A percentile compares a stretch with the other conserved stretches of the same genome.
Evolutionary conservation across 2,797 vertebrate genomes (phyloP).

Genomic region (Tolypeutes matacus): DNA sequence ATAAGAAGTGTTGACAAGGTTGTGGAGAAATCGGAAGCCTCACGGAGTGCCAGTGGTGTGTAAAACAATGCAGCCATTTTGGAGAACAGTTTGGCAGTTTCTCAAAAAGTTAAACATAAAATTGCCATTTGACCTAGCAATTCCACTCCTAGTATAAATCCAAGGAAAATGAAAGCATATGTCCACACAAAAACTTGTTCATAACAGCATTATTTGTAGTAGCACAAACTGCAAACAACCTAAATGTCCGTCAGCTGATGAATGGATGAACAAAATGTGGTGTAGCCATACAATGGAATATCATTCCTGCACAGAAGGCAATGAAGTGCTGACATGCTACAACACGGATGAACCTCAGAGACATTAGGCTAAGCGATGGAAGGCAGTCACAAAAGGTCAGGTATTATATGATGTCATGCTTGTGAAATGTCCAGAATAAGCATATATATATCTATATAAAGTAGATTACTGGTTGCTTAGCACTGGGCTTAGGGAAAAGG

Average conservation of each 20-base stretch:
- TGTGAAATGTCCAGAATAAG: neutral
- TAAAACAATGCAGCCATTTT: neutral
- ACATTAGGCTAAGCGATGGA: neutral
- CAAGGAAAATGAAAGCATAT: neutral
- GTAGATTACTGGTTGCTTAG: neutral
- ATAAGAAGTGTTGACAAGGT: neutral
- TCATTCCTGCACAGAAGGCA: neutral
- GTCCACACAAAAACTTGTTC: neutral
- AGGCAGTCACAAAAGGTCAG: neutral
- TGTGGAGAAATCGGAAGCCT: neutral
- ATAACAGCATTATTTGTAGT: neutral
- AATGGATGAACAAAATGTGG: neutral
- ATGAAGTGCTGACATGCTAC: neutral
- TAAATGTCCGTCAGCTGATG: neutral
- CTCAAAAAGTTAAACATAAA: neutral
- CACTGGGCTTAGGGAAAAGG: neutral
- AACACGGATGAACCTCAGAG: neutral
- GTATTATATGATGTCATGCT: neutral
- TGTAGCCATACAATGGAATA: neutral
- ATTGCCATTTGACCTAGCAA: neutral
- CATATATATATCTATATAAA: neutral
- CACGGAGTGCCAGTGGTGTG: neutral
- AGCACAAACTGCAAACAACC: neutral
- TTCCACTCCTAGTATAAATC: neutral
- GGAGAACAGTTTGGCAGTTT: neutral